These are phyloP conservation scores for Drosophila auraria DNA, from an alignment of 1,140 invertebrate genomes.

Conservation along the genomic window DNA sequence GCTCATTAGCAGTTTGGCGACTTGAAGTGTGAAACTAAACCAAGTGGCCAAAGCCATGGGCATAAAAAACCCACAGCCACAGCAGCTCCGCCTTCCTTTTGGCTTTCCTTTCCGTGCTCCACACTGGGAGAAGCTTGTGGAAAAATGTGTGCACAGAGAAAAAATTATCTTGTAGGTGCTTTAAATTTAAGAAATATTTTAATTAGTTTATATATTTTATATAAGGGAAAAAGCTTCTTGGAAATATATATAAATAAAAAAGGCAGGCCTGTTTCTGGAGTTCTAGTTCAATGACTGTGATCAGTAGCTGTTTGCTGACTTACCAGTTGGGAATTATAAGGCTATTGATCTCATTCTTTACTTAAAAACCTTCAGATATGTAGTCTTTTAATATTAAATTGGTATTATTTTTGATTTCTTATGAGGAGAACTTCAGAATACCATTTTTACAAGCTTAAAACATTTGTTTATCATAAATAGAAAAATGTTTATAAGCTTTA, in stretches of 20 bases:
- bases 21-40: constrained; percentile 78
- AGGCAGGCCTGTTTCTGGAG: too few relatives aligned
- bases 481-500: too few relatives aligned
- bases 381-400: neutral
- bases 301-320: neutral
- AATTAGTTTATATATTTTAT: neutral
- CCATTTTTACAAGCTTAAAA: too few relatives aligned
- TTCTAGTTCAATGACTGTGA: neutral
- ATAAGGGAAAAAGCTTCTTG: too few relatives aligned
- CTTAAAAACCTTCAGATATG: neutral
- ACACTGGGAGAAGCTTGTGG: neutral
- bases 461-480: too few relatives aligned
- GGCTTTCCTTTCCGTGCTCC: neutral
- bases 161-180: neutral
- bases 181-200: neutral
- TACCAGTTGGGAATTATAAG: neutral
- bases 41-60: constrained; percentile 67
- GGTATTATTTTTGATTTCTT: neutral
- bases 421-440: too few relatives aligned
- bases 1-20: constrained; percentile 75
- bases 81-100: constrained; percentile 4
- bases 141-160: constrained; percentile 6
- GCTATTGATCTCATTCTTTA: too few relatives aligned
- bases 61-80: constrained; percentile 46
- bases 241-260: too few relatives aligned